These are phyloP conservation scores for Cotesia typhae DNA, from an alignment of 1,140 invertebrate genomes.

Conservation along the genomic window DNA sequence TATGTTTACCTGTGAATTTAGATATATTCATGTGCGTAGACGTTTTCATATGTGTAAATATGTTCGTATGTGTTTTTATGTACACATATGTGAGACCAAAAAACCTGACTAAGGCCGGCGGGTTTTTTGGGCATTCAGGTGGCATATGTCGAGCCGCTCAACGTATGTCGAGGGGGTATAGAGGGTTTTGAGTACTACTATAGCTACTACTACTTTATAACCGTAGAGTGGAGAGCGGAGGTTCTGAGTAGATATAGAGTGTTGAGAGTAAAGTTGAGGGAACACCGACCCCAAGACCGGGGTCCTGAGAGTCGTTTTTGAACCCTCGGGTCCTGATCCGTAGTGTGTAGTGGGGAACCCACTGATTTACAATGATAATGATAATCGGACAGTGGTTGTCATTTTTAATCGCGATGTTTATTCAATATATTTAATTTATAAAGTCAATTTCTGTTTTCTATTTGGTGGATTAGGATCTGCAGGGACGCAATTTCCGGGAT, in stretches of 20 bases:
- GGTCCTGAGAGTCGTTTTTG: neutral
- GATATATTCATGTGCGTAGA: too few relatives aligned
- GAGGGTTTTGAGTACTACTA: conserved; percentile 5
- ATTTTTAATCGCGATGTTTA: conserved; percentile 32
- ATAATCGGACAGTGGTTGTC: conserved; percentile 49
- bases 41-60: too few relatives aligned
- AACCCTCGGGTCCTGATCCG: conserved; percentile 45
- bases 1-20: too few relatives aligned
- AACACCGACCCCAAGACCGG: conserved; percentile 4
- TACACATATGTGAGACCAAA: conserved; percentile 45
- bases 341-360: conserved; percentile 42
- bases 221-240: neutral
- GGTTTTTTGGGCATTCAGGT: conserved; percentile 58
- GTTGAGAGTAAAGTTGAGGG: too few relatives aligned
- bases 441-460: too few relatives aligned
- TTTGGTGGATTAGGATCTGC: too few relatives aligned
- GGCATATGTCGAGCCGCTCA: conserved; percentile 57
- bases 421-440: conserved; percentile 5
- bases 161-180: conserved; percentile 30
- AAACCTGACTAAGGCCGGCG: conserved; percentile 56
- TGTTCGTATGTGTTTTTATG: neutral
- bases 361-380: neutral
- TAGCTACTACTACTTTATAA: too few relatives aligned
- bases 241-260: neutral
- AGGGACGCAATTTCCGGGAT: too few relatives aligned